Base-by-base conservation (phyloP, 2,888 invertebrate genomes). In the Invenusta paracnida region DNA sequence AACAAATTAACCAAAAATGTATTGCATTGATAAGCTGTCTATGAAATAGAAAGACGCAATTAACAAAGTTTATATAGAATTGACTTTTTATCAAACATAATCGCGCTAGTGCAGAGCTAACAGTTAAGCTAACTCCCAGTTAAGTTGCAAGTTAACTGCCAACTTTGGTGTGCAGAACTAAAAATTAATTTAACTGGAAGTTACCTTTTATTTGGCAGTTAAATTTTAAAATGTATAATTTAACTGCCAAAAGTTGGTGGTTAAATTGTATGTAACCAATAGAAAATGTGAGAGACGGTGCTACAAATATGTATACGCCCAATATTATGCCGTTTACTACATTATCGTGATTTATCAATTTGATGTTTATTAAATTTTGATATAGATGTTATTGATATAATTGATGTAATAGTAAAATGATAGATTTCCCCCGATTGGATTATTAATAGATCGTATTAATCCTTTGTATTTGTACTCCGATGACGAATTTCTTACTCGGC, bases 91-190 rank as follows among this genome's bases (percentile, higher is more conserved):
- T n/a, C n/a, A n/a, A n/a, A n/a, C 0, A 94, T 94, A 88, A 96
- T 94, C 91, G 48, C 48, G 5, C 48, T 48, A 48, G 48, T 48
- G 48, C 48, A 48, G 48, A 48, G 17, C 48, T 48, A 48, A 17
- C 48, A 48, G 17, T 48, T 48, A 48, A 48, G 48, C 48, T 48
- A 48, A 48, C 48, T 48, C 5, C 48, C 48, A 48, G 17, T 48
- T 48, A 48, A 48, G 48, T 48, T 48, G 48, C 5, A 17, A 48
- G 48, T 48, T 48, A 11, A 48, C 48, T 48, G 48, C 17, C 17
- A 11, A 48, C 48, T 48, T 48, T 48, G 48, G 48, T 11, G 48
- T 48, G 48, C 48, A 48, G 17, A 48, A 48, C 5, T 48, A 48
- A 48, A 48, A 48, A 48, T 5, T 48, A 11, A 48, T 11, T 48